Evolutionary conservation across 2,113 vertebrate genomes (phyloP).

Genomic region (Petrocephalus microphthalmus): DNA sequence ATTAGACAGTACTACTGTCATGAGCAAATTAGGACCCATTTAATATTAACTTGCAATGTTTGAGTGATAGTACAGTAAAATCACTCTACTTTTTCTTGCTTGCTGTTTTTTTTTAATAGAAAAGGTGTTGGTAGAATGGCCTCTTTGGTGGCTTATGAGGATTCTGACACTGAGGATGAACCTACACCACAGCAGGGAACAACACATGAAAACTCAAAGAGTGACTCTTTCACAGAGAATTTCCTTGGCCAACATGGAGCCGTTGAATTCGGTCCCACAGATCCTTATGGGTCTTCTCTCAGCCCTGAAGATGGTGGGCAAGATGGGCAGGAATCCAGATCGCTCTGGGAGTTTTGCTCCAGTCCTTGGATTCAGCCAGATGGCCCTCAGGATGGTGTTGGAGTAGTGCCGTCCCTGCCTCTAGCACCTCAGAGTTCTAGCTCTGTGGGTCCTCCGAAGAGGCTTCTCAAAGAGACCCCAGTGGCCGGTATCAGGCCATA

Average conservation of each 20-base stretch:
- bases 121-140: slow-evolving; percentile 57
- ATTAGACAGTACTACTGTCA: background rate
- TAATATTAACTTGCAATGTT: background rate
- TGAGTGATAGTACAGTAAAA: background rate
- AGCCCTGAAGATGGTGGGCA: background rate
- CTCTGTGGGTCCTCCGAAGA: slow-evolving; percentile 36
- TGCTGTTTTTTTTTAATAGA: background rate
- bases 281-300: background rate
- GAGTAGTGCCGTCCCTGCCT: background rate
- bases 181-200: background rate
- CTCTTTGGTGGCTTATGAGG: slow-evolving; percentile 83
- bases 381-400: slow-evolving; percentile 2
- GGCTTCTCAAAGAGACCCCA: slow-evolving; percentile 24
- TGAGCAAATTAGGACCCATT: background rate
- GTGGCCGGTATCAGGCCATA: slow-evolving; percentile 69
- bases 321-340: background rate
- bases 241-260: slow-evolving; percentile 12
- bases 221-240: background rate
- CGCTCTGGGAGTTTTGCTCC: background rate
- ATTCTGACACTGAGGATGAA: slow-evolving; percentile 78
- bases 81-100: background rate
- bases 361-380: background rate
- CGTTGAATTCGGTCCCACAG: background rate
- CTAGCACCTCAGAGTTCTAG: background rate
- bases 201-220: background rate